Base-by-base conservation (phyloP, 2,113 vertebrate genomes). In the Thomomys bottae region DNA sequence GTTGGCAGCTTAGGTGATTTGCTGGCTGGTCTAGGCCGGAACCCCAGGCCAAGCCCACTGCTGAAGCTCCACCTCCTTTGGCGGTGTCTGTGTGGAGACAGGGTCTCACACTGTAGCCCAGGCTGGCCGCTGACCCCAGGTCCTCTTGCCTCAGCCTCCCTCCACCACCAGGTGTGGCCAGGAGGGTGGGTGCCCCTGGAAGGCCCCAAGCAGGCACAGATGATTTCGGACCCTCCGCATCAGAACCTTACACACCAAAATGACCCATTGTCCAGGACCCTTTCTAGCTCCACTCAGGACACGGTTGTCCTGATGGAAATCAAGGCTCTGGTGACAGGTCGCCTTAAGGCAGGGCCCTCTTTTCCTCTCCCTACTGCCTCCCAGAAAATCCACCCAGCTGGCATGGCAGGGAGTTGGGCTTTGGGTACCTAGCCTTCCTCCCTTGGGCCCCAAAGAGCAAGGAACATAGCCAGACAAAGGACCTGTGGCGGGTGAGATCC, bases 361-460 rank as follows among this genome's bases (percentile, higher is more conserved):
- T 59, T 38, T 12, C 1, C 0, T n/a, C 14, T 78, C n/a, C n/a
- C 42, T 8, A 3, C 54, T 42, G 0, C 45, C 26, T 81, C 45
- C 3, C 0, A 6, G 54, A 38, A 36, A n/a, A 45, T 45, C 45
- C 45, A 45, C 45, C 49, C 49, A 24, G 15, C 5, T 12, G 21
- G 18, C 15, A 17, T 20, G 8, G n/a, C 28, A 5, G 81, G 66
- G 38, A 14, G 3, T 2, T 4, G 45, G 45, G 45, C 45, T 45
- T 45, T n/a, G n/a, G 45, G 10, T 12, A 7, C 42, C 38, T 6
- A 2, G 18, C n/a, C 15, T 36, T 10, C 3, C 2, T 38, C 34
- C 32, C 32, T 36, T 49, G 20, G n/a, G 26, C 2, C 83, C 36
- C 75, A 32, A 38, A 82, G 23, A 79, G 64, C 18, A 64, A 73